These are phyloP conservation scores for Semotilus atromaculatus DNA, from an alignment of 2,797 vertebrate genomes.

Conservation along the genomic window DNA sequence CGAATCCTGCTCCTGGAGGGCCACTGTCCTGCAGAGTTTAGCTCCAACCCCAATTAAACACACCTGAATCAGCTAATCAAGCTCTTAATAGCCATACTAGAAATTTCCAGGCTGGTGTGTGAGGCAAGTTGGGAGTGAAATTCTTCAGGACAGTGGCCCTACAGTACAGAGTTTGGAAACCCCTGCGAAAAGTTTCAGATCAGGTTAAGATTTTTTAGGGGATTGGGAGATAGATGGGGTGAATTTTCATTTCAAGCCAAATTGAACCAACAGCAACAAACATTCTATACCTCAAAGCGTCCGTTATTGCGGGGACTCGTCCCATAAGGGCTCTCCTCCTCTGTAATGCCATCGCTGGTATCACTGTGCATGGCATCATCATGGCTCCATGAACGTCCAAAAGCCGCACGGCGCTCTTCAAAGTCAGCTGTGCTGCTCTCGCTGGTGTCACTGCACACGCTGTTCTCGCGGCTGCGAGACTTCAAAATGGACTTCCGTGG, in stretches of 20 bases:
- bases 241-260: background rate
- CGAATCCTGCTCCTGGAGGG: background rate
- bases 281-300: slow-evolving; percentile 79
- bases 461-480: slow-evolving; percentile 95
- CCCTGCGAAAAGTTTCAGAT: background rate
- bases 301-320: slow-evolving; percentile 71
- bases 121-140: background rate
- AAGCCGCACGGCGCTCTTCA: slow-evolving; percentile 83
- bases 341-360: slow-evolving; percentile 82
- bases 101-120: background rate
- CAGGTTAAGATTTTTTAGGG: background rate
- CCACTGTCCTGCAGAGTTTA: background rate
- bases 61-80: background rate
- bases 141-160: background rate
- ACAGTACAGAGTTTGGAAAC: background rate
- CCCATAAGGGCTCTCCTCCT: slow-evolving; percentile 80
- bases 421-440: slow-evolving; percentile 91
- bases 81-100: background rate
- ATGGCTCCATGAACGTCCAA: slow-evolving; percentile 81
- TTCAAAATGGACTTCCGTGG: slow-evolving; percentile 98
- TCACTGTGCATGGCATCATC: slow-evolving; percentile 87
- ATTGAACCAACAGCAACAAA: background rate
- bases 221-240: background rate
- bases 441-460: slow-evolving; percentile 95
- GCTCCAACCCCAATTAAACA: background rate